A percentile compares a stretch with the other conserved stretches of the same genome.
phyloP scores from a whole-genome alignment of 2,797 vertebrate species.

The Urocyon cinereoargenteus region DNA sequence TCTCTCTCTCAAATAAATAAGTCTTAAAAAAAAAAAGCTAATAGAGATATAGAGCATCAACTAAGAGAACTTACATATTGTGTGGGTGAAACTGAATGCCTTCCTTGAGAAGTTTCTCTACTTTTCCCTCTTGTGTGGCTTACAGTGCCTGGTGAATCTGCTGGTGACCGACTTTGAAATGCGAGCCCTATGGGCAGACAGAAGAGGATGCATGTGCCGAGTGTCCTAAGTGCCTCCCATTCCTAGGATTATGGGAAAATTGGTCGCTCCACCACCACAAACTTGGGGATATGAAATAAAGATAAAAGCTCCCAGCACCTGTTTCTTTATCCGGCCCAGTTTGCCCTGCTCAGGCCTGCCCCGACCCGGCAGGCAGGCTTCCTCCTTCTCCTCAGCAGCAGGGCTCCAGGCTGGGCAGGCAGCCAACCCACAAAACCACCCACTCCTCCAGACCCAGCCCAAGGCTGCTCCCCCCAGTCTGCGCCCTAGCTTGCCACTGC shows the following conservation, averaged over 20 bases:
- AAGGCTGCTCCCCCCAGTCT: background rate
- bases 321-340: background rate
- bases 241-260: background rate
- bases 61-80: background rate
- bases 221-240: background rate
- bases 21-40: background rate
- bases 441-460: fast-evolving
- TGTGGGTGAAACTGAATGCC: background rate
- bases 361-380: background rate
- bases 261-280: background rate
- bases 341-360: background rate
- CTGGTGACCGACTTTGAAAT: background rate
- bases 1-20: background rate
- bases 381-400: background rate
- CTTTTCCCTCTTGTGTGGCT: background rate
- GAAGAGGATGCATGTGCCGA: background rate
- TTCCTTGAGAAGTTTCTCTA: background rate
- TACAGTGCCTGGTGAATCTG: background rate
- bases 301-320: background rate
- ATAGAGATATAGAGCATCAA: background rate
- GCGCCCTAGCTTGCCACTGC: background rate
- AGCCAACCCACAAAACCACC: no score
- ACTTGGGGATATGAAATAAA: background rate
- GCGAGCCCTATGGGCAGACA: background rate
- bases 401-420: background rate